Evolutionary conservation across 1,140 invertebrate genomes (phyloP).

Genomic region (Apis florea): DNA sequence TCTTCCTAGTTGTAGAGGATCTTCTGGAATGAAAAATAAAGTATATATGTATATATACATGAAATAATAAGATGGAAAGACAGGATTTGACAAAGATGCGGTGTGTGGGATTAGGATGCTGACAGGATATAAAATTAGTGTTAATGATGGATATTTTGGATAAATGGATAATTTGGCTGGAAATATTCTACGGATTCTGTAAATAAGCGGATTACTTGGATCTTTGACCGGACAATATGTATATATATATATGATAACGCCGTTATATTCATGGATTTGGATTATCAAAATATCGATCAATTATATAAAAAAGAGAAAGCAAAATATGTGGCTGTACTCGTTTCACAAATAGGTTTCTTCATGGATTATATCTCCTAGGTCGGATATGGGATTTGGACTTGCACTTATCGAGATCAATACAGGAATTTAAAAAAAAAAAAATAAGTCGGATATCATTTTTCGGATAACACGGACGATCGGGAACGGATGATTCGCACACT

Average conservation of each 20-base stretch:
- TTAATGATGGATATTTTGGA: conserved; percentile 69
- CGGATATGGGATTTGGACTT: conserved; percentile 59
- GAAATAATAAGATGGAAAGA: conserved; percentile 34
- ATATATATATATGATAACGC: conserved; percentile 49
- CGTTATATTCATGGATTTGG: conserved; percentile 68
- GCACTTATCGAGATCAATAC: conserved; percentile 56
- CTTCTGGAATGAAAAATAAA: conserved; percentile 38
- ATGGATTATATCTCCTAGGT: conserved; percentile 71
- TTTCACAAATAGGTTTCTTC: conserved; percentile 67
- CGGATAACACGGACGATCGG: conserved; percentile 45
- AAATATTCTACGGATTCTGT: conserved; percentile 64
- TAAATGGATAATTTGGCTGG: conserved; percentile 67
- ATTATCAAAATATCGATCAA: conserved; percentile 64
- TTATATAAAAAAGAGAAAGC: conserved; percentile 44
- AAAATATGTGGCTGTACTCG: conserved; percentile 52
- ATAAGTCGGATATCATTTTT: conserved; percentile 66
- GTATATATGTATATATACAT: not conserved
- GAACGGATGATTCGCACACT: conserved; percentile 51
- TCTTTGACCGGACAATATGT: conserved; percentile 51
- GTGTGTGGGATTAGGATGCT: conserved; percentile 57
- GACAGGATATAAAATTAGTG: conserved; percentile 64
- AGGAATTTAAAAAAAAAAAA: conserved; percentile 26
- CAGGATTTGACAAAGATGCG: conserved; percentile 64
- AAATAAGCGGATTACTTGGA: conserved; percentile 55
- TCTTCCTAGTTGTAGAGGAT: conserved; percentile 59